Percentiles rank a stretch among this genome's conserved stretches.
Conservation (phyloP, 2,888 invertebrate genomes). For the Habrosyne pyritoides region DNA sequence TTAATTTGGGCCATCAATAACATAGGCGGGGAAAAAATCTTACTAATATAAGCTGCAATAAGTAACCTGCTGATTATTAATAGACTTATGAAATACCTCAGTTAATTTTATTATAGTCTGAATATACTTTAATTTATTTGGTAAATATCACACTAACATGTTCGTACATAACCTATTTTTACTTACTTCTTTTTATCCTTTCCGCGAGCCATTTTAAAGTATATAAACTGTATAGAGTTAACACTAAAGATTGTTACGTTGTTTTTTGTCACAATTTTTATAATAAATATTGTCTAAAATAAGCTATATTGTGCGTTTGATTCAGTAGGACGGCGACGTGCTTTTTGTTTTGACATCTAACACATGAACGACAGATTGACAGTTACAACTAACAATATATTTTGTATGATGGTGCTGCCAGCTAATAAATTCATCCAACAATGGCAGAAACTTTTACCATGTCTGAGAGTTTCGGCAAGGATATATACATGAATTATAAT, state of each 20-base stretch:
- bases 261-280: neutral
- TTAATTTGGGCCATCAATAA: no score
- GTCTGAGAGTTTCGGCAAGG: no score
- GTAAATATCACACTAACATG: constrained; percentile 20
- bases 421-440: neutral
- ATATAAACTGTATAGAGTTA: constrained; percentile 10
- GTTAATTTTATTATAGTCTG: no score
- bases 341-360: neutral
- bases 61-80: no score
- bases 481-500: no score
- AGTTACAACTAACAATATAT: no score
- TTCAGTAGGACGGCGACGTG: neutral
- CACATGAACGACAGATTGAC: neutral
- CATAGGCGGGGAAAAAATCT: no score
- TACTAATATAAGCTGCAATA: no score
- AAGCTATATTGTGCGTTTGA: neutral
- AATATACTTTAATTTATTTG: neutral
- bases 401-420: no score
- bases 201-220: constrained; percentile 70
- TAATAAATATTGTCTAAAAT: neutral
- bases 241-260: neutral
- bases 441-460: no score
- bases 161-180: constrained; percentile 34
- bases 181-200: constrained; percentile 80
- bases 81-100: no score